Conservation (phyloP, 2,113 vertebrate species). For the Regulus satrapa region DNA sequence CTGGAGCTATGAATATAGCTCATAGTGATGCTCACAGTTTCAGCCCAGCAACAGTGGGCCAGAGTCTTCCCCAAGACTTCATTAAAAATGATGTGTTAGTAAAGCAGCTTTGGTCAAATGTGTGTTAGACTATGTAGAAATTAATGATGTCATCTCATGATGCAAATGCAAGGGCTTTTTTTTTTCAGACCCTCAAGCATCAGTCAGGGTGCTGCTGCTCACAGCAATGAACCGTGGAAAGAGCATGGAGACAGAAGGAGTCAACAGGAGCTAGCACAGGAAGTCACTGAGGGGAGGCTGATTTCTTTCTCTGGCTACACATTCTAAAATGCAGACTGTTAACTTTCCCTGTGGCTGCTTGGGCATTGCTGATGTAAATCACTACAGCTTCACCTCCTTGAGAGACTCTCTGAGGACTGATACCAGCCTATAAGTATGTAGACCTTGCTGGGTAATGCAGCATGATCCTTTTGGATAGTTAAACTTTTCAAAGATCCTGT, state of each 20-base stretch:
- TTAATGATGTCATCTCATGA: background rate
- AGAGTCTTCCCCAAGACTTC: background rate
- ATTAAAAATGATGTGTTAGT: background rate
- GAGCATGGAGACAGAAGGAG: background rate
- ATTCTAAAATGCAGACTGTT: background rate
- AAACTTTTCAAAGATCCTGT: background rate
- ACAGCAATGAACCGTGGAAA: background rate
- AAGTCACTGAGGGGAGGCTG: background rate
- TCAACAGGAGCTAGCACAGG: background rate
- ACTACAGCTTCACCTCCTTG: background rate
- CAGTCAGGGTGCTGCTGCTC: background rate
- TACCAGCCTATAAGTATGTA: background rate
- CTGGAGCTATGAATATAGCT: background rate
- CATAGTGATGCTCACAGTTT: background rate
- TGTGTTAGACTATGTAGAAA: background rate
- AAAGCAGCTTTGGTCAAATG: background rate
- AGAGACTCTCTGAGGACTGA: background rate
- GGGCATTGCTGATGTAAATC: background rate
- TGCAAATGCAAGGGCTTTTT: background rate
- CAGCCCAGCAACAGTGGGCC: background rate
- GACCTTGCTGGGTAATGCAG: background rate
- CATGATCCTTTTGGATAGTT: background rate
- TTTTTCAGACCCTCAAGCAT: background rate
- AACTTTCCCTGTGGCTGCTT: background rate
- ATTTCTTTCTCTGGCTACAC: background rate